Evolutionary conservation across 2,888 invertebrate genomes (phyloP).

Genomic region (Aporophyla lueneburgensis): DNA sequence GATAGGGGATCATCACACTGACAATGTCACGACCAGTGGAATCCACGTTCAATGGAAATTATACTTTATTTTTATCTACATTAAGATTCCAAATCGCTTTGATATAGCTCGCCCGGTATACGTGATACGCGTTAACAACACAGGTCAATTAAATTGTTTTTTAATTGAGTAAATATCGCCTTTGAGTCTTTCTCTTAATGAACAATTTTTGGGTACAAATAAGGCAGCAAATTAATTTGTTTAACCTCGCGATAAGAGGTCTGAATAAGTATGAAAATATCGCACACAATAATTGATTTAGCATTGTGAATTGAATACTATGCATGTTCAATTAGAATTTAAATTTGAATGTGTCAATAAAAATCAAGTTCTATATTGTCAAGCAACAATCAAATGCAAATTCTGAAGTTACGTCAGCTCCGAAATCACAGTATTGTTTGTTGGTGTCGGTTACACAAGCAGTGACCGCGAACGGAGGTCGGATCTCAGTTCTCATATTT

Average conservation of each 20-base stretch:
- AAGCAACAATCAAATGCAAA: constrained; percentile 75
- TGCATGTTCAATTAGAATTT: constrained; percentile 53
- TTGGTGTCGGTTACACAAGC: constrained; percentile 85
- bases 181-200: constrained; percentile 30
- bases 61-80: constrained; percentile 45
- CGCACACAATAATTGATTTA: constrained; percentile 44
- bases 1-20: constrained; percentile 76
- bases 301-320: constrained; percentile 43
- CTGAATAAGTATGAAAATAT: constrained; percentile 18
- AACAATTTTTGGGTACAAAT: constrained; percentile 31
- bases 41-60: constrained; percentile 63
- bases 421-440: constrained; percentile 84
- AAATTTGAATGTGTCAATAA: constrained; percentile 60
- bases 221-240: constrained; percentile 25
- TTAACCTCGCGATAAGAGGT: constrained; percentile 48
- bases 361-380: constrained; percentile 70
- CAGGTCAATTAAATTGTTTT: constrained; percentile 34
- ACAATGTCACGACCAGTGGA: constrained; percentile 81
- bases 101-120: constrained; percentile 9
- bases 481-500: constrained; percentile 85
- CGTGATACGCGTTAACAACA: constrained; percentile 32
- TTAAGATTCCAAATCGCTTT: constrained; percentile 50
- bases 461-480: constrained; percentile 89
- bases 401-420: constrained; percentile 77
- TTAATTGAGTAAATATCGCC: constrained; percentile 30